phyloP scores from a whole-genome alignment of 2,888 invertebrate genomes.

The Acanthosepion esculentum region DNA sequence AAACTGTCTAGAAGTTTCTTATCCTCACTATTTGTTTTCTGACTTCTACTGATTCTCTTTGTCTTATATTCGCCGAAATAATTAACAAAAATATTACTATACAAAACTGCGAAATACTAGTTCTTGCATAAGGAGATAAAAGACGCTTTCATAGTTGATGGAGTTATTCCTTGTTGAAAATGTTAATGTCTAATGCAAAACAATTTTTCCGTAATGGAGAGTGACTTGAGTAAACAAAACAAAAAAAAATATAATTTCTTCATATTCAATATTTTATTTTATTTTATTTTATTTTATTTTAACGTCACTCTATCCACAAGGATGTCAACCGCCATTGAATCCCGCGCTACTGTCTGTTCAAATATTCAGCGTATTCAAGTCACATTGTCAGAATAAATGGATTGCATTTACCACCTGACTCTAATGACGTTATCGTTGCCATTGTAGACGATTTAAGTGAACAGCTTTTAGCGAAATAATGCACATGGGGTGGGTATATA shows the following conservation, averaged over 20 bases:
- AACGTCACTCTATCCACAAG: background rate
- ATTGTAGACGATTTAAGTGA: background rate
- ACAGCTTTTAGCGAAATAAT: background rate
- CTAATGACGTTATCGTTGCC: background rate
- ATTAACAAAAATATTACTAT: too few relatives aligned
- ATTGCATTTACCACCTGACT: background rate
- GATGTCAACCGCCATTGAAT: background rate
- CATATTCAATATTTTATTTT: background rate
- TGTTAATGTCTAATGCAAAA: background rate
- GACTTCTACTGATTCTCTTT: too few relatives aligned
- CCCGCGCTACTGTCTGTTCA: background rate
- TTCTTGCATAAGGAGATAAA: background rate
- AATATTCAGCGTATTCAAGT: background rate
- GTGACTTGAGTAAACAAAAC: background rate
- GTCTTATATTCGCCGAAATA: too few relatives aligned
- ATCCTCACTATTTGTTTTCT: too few relatives aligned
- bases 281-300: background rate
- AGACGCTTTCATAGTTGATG: background rate
- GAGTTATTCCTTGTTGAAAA: background rate
- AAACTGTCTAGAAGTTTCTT: too few relatives aligned
- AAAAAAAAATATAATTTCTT: background rate
- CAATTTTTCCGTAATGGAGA: background rate
- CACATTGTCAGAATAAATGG: conserved; percentile 18
- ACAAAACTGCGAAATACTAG: too few relatives aligned
- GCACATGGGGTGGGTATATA: background rate